Evolutionary conservation across 2,797 vertebrate species (phyloP), one percentile per base, ranked within the genome.

Genomic region (Limosa lapponica): DNA sequence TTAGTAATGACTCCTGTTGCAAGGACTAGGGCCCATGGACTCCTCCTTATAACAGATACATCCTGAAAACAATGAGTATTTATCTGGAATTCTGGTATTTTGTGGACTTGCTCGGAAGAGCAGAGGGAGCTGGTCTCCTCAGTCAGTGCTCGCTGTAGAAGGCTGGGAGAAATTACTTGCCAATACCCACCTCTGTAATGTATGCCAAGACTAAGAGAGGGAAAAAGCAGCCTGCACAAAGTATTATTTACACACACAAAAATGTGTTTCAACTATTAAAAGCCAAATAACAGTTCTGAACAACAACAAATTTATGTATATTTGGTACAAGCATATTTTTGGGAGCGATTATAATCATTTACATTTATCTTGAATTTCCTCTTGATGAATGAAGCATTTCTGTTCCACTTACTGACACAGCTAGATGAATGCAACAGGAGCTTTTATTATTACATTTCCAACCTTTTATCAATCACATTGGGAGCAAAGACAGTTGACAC

Each of bases 221-320:
- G 78, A 51, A 93, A 92, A 96, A 89, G 24, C 88, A 94, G 91
- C 74, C 88, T 92, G 73, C 51, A 84, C 69, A 85, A 90, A 95
- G 67, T 61, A 82, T 82, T 97, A 96, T 89, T 95, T 96, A 97
- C 58, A 80, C 41, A 94, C 64, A 95, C 16, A 85, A 66, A 95
- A 95, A 84, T 82, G 93, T 84, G 67, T 93, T 97, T 82, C 88
- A 82, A 89, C 74, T 89, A 94, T 82, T 94, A 92, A 97, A 92
- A 96, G 91, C 88, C 90, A 95, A 97, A 93, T 97, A 96, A 95
- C 88, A 87, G 92, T 78, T 90, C 82, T 89, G 86, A 96, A 92
- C 82, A 95, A 87, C 82, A 94, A 95, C 90, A 94, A 95, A 95
- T 94, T 87, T 93, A 89, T 87, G 91, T 82, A 93, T 93, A 94